Evolutionary conservation across 2,113 vertebrate species (phyloP).

Genomic region (Alexandromys fortis): DNA sequence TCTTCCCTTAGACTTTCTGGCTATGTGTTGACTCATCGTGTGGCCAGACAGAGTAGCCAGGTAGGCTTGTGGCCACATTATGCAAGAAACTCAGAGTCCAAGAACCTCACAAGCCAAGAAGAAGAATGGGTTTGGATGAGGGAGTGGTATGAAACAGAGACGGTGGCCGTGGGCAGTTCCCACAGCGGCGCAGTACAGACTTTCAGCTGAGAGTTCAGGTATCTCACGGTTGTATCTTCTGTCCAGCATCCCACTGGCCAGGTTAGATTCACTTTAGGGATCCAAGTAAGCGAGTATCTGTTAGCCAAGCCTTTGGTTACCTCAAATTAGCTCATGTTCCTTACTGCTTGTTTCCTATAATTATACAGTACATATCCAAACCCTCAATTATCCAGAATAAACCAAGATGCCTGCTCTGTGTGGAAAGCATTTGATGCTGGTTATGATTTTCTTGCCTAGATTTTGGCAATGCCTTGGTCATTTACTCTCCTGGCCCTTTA

Average conservation of each 20-base stretch:
- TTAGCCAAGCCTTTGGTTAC: slow-evolving; percentile 68
- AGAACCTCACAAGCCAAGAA: not conserved
- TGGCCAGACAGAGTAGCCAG: slow-evolving; percentile 18
- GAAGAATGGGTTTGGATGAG: not conserved
- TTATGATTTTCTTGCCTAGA: slow-evolving; percentile 49
- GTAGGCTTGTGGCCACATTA: not conserved
- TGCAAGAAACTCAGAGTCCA: slow-evolving; percentile 9
- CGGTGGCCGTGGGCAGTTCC: not conserved
- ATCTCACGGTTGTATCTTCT: not conserved
- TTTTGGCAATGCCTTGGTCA: not conserved
- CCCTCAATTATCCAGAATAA: slow-evolving; percentile 73
- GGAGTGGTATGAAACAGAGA: not conserved
- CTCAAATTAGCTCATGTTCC: slow-evolving; percentile 68
- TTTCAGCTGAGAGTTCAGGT: not conserved
- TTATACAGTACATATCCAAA: slow-evolving; percentile 64
- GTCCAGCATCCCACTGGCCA: not conserved
- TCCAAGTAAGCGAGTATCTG: slow-evolving; percentile 34
- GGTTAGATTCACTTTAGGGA: slow-evolving; percentile 5
- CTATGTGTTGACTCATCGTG: slow-evolving; percentile 6
- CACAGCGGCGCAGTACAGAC: not conserved
- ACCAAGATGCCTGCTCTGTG: slow-evolving; percentile 22
- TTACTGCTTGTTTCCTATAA: slow-evolving; percentile 75
- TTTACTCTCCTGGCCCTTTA: slow-evolving; percentile 62
- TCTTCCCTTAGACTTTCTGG: not conserved
- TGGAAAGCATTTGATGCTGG: slow-evolving; percentile 61